Evolutionary conservation across 2,888 invertebrate species (phyloP), one percentile per base, ranked within the genome.

Genomic region (Volucella inflata): DNA sequence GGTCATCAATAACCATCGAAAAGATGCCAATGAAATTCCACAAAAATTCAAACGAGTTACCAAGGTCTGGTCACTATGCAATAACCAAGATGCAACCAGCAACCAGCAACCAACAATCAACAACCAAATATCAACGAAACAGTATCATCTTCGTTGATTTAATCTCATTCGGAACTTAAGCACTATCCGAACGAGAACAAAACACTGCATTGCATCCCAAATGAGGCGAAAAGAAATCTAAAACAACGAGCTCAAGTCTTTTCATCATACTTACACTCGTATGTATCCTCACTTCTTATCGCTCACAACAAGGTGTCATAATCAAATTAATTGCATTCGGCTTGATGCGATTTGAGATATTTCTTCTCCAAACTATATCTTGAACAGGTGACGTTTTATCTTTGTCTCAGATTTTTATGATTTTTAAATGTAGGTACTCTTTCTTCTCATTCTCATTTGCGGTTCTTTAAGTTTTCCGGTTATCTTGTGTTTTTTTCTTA

Each of bases 271-370:
- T 17, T 17, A 21, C 10, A 16, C 11, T 10, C 21, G 12, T 2
- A 48, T 36, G 55, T 36, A 55, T 55, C 55, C 65, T 51, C 16
- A 38, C 12, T 46, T 68, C 51, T 74, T 72, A 79, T 83, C 55
- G 14, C 9, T 30, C 17, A 14, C 48, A 83, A 74, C 74, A 79
- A 79, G 79, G 80, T 75, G 84, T 84, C 80, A 84, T 80, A 84
- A 84, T 80, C 65, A 80, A 84, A 84, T 84, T 84, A 84, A 84
- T 80, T 70, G 75, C 60, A 79, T 67, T 67, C 68, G 51, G 51
- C 65, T 78, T 71, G 71, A 71, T 71, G 53, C 48, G 40, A 62
- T 67, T 67, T 62, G 16, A 67, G 50, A 76, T 67, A 30, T 46
- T 17, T 70, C 48, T 17, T 42, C 17, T n/a, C 12, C n/a, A 21